Evolutionary conservation across 2,888 invertebrate genomes (phyloP).

Genomic region (Ectobius pallidus): DNA sequence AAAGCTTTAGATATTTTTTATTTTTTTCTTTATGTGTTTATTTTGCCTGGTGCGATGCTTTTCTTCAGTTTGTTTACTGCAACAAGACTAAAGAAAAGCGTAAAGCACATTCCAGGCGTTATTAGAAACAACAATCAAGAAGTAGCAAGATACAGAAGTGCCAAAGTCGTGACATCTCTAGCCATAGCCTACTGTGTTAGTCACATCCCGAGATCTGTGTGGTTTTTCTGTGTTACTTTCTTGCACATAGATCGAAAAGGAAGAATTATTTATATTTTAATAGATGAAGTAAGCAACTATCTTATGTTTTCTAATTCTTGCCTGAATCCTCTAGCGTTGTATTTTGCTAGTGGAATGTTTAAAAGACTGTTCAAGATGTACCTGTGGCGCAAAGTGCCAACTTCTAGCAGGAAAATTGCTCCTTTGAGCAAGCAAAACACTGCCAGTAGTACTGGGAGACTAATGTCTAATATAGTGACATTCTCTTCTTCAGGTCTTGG

Average conservation of each 20-base stretch:
- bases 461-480: neutral
- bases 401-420: no score
- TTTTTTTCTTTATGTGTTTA: neutral
- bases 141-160: slow-evolving; percentile 11
- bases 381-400: neutral
- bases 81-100: neutral
- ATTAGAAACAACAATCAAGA: neutral
- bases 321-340: slow-evolving; percentile 7
- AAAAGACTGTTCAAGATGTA: neutral
- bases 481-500: neutral
- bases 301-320: slow-evolving; percentile 14
- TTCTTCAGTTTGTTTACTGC: slow-evolving; percentile 12
- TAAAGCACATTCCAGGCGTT: neutral
- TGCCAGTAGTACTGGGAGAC: neutral
- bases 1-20: slow-evolving; percentile 7
- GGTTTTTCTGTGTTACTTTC: neutral
- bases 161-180: slow-evolving; percentile 3
- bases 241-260: neutral
- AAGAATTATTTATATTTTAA: neutral
- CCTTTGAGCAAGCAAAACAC: neutral
- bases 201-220: slow-evolving; percentile 14
- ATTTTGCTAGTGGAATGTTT: neutral
- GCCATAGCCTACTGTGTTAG: neutral
- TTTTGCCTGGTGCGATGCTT: neutral
- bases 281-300: slow-evolving; percentile 5